Conservation (phyloP, 2,888 invertebrate species). For the Itoplectis maculator region DNA sequence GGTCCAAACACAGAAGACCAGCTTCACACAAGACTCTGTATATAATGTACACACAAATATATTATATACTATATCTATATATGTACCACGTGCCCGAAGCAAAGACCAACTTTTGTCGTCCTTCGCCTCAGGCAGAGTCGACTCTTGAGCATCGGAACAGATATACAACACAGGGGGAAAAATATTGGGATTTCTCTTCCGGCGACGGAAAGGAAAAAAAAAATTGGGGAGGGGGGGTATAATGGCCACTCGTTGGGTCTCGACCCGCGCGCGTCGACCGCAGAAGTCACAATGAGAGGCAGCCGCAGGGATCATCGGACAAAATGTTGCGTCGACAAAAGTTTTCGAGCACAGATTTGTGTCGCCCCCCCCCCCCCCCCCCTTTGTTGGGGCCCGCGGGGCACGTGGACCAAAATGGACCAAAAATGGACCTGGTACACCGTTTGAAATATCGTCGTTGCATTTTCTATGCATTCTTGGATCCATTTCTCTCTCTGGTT, state of each 20-base stretch:
- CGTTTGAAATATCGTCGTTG: neutral
- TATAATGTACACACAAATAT: too few species aligned
- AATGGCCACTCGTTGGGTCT: slow-evolving; percentile 14
- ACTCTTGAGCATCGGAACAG: slow-evolving; percentile 18
- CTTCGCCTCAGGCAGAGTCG: neutral
- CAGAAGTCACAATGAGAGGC: slow-evolving; percentile 6
- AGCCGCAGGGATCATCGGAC: neutral
- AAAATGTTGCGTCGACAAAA: slow-evolving; percentile 33
- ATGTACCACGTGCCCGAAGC: slow-evolving; percentile 15
- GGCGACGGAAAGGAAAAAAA: slow-evolving; percentile 27
- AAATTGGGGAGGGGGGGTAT: neutral
- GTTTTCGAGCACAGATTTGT: slow-evolving; percentile 19
- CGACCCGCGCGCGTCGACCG: slow-evolving; percentile 36
- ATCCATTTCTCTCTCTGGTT: neutral
- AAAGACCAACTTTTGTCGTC: slow-evolving; percentile 2
- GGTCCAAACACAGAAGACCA: too few species aligned
- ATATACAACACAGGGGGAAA: neutral
- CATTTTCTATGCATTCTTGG: neutral
- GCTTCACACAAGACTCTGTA: too few species aligned
- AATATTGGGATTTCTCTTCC: slow-evolving; percentile 34
- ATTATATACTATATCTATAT: slow-evolving; percentile 8
- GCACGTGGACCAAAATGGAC: slow-evolving; percentile 2
- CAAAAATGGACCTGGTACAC: too few species aligned
- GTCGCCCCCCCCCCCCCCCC: too few species aligned
- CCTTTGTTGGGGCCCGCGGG: neutral